A percentile compares a stretch with the other conserved stretches of the same genome.
Conservation (phyloP, 1,140 invertebrate species). For the Calycopis cecrops region DNA sequence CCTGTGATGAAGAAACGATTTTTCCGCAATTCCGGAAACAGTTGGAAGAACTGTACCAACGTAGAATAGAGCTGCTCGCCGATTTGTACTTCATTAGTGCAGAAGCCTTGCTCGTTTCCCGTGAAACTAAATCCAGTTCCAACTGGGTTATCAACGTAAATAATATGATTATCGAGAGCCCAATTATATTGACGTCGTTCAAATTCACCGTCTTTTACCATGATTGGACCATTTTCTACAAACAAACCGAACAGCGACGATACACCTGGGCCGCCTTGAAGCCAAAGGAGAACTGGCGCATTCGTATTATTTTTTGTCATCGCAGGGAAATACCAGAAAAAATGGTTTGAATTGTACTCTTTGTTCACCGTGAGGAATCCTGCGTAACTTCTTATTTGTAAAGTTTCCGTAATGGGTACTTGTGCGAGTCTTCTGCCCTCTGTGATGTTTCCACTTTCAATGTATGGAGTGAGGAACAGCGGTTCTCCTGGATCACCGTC, state of each 20-base stretch:
- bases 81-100: conserved; percentile 79
- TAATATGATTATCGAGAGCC: conserved; percentile 83
- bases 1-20: conserved; percentile 88
- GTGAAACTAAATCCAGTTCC: conserved; percentile 89
- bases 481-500: conserved; percentile 78
- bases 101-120: conserved; percentile 78
- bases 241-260: conserved; percentile 89
- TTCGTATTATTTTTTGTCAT: conserved; percentile 63
- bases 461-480: conserved; percentile 79
- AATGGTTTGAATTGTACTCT: conserved; percentile 80
- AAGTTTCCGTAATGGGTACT: conserved; percentile 56
- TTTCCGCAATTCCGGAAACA: conserved; percentile 80
- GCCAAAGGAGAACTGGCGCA: conserved; percentile 84
- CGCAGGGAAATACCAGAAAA: conserved; percentile 87
- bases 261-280: conserved; percentile 88
- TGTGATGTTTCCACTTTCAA: conserved; percentile 76
- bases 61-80: conserved; percentile 81
- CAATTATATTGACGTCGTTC: conserved; percentile 82
- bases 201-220: conserved; percentile 54
- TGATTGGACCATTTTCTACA: conserved; percentile 86
- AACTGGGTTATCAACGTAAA: conserved; percentile 93
- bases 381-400: conserved; percentile 75
- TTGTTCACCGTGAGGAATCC: conserved; percentile 85
- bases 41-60: conserved; percentile 82
- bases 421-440: conserved; percentile 48